These are phyloP conservation scores for Molossus alvarezi DNA, from an alignment of 2,797 vertebrate species.

Conservation along the genomic window DNA sequence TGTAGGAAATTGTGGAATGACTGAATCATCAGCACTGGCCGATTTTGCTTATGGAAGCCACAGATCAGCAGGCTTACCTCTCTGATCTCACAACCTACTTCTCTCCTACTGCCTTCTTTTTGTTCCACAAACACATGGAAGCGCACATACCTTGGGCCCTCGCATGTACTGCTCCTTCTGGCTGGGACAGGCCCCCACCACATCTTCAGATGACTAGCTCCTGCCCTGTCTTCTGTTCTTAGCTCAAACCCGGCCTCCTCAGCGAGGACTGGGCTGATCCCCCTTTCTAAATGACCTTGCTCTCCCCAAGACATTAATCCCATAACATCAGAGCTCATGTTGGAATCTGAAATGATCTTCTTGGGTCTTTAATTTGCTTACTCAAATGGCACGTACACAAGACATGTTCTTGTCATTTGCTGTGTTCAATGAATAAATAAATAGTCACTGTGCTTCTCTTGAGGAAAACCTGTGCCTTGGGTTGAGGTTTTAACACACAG, in stretches of 20 bases:
- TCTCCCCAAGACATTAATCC: constrained; percentile 20
- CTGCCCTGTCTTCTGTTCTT: neutral
- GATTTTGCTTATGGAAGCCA: neutral
- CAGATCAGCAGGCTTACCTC: neutral
- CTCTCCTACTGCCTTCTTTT: neutral
- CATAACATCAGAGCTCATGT: neutral
- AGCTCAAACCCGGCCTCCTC: neutral
- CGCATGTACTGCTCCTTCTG: neutral
- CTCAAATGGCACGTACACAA: neutral
- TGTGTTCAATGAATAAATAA: neutral
- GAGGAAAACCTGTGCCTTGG: neutral
- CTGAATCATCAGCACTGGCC: neutral
- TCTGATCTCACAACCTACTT: neutral
- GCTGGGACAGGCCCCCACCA: neutral
- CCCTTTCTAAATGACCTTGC: neutral
- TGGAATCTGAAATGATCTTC: constrained; percentile 21
- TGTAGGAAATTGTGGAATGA: neutral
- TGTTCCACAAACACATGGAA: neutral
- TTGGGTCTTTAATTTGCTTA: constrained; percentile 6
- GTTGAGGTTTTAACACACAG: constrained; percentile 3
- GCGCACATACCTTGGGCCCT: neutral
- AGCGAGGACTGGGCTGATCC: neutral
- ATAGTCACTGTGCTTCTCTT: neutral
- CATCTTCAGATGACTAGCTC: neutral
- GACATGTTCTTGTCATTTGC: constrained; percentile 3